Evolutionary conservation across 2,113 vertebrate genomes (phyloP).

Genomic region (Aythya baeri): DNA sequence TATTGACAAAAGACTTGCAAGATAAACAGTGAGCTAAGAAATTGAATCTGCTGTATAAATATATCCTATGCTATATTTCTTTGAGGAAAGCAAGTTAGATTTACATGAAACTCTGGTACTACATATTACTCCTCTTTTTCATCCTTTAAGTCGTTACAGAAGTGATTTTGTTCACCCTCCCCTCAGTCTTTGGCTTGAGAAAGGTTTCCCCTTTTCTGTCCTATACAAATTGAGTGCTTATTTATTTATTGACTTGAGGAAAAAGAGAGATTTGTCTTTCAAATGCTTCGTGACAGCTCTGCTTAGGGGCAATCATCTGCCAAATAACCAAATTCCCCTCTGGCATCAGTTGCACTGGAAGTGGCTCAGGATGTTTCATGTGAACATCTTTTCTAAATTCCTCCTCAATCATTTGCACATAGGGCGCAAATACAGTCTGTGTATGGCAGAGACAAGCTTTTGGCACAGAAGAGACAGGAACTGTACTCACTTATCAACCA

Average conservation of each 20-base stretch:
- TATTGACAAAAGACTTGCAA: background rate
- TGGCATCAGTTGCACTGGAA: background rate
- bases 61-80: background rate
- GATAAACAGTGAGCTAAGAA: background rate
- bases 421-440: background rate
- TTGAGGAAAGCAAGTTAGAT: background rate
- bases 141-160: background rate
- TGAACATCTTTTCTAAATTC: constrained; percentile 5
- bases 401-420: background rate
- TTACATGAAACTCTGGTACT: background rate
- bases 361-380: background rate
- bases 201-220: background rate
- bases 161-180: background rate
- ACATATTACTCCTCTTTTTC: background rate
- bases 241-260: background rate
- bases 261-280: background rate
- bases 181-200: background rate
- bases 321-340: background rate
- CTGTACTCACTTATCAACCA: background rate
- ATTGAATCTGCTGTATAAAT: background rate
- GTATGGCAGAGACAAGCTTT: background rate
- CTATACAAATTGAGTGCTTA: background rate
- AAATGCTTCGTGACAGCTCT: background rate
- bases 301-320: background rate
- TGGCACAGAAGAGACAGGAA: background rate